Conservation (phyloP, 2,113 vertebrate species). For the Pionites leucogaster region DNA sequence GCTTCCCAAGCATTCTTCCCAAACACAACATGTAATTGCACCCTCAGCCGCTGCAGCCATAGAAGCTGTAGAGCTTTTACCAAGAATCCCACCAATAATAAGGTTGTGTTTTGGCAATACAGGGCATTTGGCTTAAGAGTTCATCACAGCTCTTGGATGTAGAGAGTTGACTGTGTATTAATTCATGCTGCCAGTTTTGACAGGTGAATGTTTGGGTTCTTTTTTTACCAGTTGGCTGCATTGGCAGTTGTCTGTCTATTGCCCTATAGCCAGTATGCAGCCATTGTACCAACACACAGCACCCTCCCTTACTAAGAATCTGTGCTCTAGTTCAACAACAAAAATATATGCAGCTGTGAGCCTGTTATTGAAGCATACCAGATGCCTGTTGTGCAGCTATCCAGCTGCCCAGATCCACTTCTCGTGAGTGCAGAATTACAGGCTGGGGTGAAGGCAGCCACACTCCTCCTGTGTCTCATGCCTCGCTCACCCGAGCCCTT, state of each 20-base stretch:
- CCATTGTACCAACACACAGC: background rate
- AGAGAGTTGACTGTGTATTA: background rate
- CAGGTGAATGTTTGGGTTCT: background rate
- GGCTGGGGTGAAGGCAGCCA: background rate
- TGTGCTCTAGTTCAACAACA: background rate
- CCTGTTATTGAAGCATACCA: background rate
- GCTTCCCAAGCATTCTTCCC: background rate
- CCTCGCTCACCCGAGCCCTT: background rate
- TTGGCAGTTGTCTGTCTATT: background rate
- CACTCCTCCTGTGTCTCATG: fast-evolving
- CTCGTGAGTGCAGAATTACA: background rate
- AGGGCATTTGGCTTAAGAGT: background rate
- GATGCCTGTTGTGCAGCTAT: background rate
- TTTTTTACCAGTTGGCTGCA: background rate
- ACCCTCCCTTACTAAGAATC: background rate
- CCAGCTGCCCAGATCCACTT: background rate
- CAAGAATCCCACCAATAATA: background rate
- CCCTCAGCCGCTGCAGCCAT: background rate
- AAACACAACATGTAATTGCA: background rate
- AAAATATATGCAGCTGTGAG: background rate
- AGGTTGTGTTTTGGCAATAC: background rate
- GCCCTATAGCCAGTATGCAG: background rate
- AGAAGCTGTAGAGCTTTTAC: background rate
- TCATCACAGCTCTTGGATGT: background rate
- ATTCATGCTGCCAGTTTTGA: background rate